Evolutionary conservation across 2,797 vertebrate genomes (phyloP).

Genomic region (Thamnophis elegans): DNA sequence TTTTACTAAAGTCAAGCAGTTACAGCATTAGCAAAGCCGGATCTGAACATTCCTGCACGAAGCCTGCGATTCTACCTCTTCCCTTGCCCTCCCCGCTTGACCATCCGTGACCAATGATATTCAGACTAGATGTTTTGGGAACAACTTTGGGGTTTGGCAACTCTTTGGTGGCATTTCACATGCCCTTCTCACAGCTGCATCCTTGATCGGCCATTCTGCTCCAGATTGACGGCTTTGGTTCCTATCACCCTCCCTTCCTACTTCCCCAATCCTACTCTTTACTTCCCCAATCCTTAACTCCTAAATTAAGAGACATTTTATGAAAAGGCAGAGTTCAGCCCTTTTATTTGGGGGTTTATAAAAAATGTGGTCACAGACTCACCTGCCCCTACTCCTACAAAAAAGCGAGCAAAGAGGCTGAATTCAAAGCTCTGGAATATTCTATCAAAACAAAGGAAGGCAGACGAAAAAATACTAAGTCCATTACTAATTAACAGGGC

Average conservation of each 20-base stretch:
- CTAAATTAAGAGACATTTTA: not conserved
- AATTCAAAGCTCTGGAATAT: rapidly evolving
- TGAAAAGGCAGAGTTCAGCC: not conserved
- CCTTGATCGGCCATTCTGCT: not conserved
- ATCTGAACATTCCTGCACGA: not conserved
- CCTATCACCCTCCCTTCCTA: not conserved
- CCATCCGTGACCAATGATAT: not conserved
- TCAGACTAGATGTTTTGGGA: not conserved
- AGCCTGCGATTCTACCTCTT: not conserved
- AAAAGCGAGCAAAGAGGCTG: not conserved
- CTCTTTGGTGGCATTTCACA: not conserved
- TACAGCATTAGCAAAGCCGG: not conserved
- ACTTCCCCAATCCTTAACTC: not conserved
- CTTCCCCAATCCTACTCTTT: not conserved
- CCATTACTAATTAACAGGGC: not conserved
- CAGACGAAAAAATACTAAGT: rapidly evolving
- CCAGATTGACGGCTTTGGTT: not conserved
- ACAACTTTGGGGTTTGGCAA: not conserved
- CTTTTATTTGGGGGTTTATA: not conserved
- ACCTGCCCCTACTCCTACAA: not conserved
- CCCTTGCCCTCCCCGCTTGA: not conserved
- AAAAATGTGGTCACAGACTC: not conserved
- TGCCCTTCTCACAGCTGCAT: not conserved
- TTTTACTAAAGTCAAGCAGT: not conserved
- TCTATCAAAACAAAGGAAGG: not conserved